Conservation (phyloP, 2,113 vertebrate species). For the Dunckerocampus dactyliophorus region DNA sequence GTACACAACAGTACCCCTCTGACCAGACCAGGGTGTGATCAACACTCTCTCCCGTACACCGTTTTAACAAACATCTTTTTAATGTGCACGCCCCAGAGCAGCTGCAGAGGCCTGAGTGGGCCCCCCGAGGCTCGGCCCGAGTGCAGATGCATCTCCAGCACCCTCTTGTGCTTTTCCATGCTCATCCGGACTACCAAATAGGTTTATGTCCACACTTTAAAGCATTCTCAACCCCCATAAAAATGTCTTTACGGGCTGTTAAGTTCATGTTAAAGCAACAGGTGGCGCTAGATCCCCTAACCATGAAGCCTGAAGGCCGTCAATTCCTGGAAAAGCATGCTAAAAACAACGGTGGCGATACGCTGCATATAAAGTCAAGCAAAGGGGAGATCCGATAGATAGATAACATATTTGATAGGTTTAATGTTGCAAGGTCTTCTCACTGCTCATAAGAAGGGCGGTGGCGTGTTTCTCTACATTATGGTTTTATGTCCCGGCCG, state of each 20-base stretch:
- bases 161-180: constrained; percentile 45
- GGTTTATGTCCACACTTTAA: neutral
- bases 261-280: neutral
- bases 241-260: neutral
- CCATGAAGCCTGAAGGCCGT: too few species aligned
- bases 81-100: constrained; percentile 14
- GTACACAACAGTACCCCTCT: constrained; percentile 13
- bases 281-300: neutral
- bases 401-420: too few species aligned
- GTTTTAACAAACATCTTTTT: constrained; percentile 5
- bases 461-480: neutral
- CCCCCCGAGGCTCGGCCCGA: constrained; percentile 19
- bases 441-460: neutral
- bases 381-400: too few species aligned
- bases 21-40: constrained; percentile 9
- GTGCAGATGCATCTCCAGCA: constrained; percentile 43
- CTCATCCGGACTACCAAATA: neutral
- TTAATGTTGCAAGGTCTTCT: neutral
- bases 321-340: neutral
- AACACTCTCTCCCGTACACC: constrained; percentile 10
- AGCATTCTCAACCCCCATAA: neutral
- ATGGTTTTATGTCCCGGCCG: neutral
- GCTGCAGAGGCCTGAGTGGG: constrained; percentile 21
- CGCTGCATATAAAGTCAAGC: too few species aligned
- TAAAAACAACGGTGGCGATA: too few species aligned